Evolutionary conservation across 2,113 vertebrate genomes (phyloP).

Genomic region (Gasterosteus nipponicus): DNA sequence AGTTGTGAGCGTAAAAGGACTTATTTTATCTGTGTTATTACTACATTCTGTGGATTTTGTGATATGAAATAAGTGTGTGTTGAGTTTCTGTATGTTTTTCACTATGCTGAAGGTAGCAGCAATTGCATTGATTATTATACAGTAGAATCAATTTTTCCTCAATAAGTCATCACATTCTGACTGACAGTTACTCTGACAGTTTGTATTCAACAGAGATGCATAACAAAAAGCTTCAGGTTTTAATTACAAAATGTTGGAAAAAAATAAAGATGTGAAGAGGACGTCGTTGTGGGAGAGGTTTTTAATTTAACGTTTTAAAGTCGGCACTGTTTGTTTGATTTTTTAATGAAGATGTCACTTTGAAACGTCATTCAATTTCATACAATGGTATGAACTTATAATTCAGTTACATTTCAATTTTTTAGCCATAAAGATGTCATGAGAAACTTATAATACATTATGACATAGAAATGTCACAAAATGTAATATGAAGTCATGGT

Average conservation of each 20-base stretch:
- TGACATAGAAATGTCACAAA: too few relatives aligned
- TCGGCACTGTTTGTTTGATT: not conserved
- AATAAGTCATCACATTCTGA: constrained; percentile 67
- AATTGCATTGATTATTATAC: constrained; percentile 68
- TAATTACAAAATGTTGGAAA: constrained; percentile 65
- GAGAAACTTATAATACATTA: too few relatives aligned
- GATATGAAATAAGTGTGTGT: constrained; percentile 76
- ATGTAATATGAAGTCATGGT: too few relatives aligned
- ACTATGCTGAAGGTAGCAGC: constrained; percentile 75
- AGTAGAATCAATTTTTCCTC: constrained; percentile 72
- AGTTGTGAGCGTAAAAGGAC: constrained; percentile 68
- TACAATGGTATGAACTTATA: too few relatives aligned
- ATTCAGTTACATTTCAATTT: too few relatives aligned
- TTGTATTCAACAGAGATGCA: constrained; percentile 55
- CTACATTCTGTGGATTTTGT: constrained; percentile 78
- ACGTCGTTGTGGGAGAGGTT: constrained; percentile 20
- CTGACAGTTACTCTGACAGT: constrained; percentile 68
- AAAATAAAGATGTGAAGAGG: constrained; percentile 73
- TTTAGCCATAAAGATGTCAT: too few relatives aligned
- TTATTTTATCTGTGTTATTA: constrained; percentile 76
- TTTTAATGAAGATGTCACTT: not conserved
- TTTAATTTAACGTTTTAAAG: not conserved
- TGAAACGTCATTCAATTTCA: not conserved
- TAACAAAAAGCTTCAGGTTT: constrained; percentile 61
- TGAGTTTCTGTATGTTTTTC: constrained; percentile 79